These are phyloP conservation scores for Scylla paramamosain DNA, from an alignment of 1,140 invertebrate species.

Conservation along the genomic window DNA sequence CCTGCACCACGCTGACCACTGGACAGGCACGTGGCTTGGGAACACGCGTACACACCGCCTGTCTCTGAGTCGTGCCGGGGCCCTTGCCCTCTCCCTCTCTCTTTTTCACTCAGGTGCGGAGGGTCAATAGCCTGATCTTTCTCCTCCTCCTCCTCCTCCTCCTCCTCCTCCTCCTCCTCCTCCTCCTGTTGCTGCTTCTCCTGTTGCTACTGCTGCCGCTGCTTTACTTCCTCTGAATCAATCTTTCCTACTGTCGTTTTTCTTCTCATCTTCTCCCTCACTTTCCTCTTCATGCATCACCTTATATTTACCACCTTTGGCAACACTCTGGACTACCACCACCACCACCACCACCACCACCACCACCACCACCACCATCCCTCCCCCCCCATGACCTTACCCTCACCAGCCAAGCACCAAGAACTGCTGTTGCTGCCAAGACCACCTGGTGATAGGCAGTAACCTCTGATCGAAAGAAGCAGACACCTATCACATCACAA, in stretches of 20 bases:
- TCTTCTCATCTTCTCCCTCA: neutral
- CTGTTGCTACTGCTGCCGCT: too few relatives aligned
- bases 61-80: neutral
- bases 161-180: neutral
- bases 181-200: too few relatives aligned
- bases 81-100: neutral
- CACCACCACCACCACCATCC: neutral
- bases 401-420: neutral
- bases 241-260: neutral
- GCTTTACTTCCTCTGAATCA: too few relatives aligned
- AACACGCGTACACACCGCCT: neutral
- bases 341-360: too few relatives aligned
- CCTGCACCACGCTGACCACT: neutral
- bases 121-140: neutral
- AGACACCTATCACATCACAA: neutral
- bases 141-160: neutral
- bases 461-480: neutral
- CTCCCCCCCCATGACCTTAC: neutral
- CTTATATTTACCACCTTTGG: too few relatives aligned
- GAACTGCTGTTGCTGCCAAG: neutral
- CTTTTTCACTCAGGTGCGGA: neutral
- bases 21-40: neutral
- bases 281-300: too few relatives aligned
- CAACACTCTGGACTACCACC: too few relatives aligned
- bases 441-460: neutral